These are phyloP conservation scores for Mobula birostris DNA, from an alignment of 2,113 vertebrate species.

Conservation along the genomic window DNA sequence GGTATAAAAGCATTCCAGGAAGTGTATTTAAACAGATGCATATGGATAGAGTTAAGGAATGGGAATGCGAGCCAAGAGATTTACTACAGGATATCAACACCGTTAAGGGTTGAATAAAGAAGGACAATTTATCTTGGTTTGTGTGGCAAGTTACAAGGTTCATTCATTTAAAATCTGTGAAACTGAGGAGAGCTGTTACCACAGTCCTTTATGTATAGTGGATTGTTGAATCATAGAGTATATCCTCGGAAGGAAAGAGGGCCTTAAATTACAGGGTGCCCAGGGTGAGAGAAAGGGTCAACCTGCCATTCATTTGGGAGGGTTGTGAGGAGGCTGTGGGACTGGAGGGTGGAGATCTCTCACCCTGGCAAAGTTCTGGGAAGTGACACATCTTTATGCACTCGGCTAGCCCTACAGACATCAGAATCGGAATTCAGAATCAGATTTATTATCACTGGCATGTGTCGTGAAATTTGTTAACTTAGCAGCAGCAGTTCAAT, in stretches of 20 bases:
- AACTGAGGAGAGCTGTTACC: background rate
- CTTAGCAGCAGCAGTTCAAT: too few species aligned
- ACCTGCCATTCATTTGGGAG: background rate
- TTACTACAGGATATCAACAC: background rate
- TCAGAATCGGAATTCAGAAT: too few species aligned
- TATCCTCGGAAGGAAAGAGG: background rate
- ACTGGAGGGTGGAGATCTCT: background rate
- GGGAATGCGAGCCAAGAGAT: background rate
- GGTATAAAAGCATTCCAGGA: background rate
- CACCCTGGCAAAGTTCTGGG: background rate
- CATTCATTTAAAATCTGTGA: background rate
- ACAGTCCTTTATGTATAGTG: background rate
- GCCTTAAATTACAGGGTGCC: background rate
- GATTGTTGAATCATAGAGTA: background rate
- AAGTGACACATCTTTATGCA: background rate
- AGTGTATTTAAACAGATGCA: background rate
- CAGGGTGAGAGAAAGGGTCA: background rate
- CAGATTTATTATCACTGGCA: too few species aligned
- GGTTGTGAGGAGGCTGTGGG: background rate
- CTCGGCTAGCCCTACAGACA: too few species aligned
- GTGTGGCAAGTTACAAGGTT: background rate
- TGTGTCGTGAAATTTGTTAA: too few species aligned
- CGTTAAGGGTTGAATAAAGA: background rate
- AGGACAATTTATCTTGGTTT: background rate
- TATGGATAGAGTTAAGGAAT: constrained; percentile 12